Conservation (phyloP, 2,113 vertebrate genomes). For the Oncorhynchus mykiss region DNA sequence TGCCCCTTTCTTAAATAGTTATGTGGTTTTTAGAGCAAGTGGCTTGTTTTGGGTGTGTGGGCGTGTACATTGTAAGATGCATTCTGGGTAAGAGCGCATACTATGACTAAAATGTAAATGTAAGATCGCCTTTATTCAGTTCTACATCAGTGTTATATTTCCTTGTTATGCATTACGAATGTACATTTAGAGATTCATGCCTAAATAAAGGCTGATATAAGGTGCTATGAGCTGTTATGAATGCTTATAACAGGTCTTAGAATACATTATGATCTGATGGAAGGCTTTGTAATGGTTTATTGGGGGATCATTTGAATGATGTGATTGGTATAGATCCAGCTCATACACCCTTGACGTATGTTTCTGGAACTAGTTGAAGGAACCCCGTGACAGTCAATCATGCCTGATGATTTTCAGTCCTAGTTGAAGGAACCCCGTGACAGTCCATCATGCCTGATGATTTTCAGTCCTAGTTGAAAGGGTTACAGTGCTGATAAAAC, state of each 20-base stretch:
- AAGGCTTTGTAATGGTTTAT: neutral
- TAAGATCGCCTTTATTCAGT: too few species aligned
- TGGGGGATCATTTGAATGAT: neutral
- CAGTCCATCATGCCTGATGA: too few species aligned
- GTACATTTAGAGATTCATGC: neutral
- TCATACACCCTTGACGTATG: too few species aligned
- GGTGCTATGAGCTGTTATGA: neutral
- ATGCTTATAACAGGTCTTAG: neutral
- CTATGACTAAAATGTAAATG: too few species aligned
- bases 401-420: too few species aligned
- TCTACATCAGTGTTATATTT: too few species aligned
- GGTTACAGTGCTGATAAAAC: neutral
- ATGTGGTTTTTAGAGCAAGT: conserved; percentile 2
- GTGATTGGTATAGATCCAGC: neutral
- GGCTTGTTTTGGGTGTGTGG: neutral
- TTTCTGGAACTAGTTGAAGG: too few species aligned
- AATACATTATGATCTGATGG: neutral
- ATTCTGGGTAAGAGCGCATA: neutral
- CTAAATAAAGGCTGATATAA: neutral
- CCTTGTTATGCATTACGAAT: neutral
- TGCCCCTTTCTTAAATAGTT: neutral
- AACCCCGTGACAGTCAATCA: too few species aligned
- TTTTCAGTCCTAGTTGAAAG: too few species aligned
- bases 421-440: too few species aligned
- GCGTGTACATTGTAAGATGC: neutral